Percentiles rank a stretch among this genome's conserved stretches.
Conservation (phyloP, 1,140 invertebrate species). For the Lepidotrigona ventralis region DNA sequence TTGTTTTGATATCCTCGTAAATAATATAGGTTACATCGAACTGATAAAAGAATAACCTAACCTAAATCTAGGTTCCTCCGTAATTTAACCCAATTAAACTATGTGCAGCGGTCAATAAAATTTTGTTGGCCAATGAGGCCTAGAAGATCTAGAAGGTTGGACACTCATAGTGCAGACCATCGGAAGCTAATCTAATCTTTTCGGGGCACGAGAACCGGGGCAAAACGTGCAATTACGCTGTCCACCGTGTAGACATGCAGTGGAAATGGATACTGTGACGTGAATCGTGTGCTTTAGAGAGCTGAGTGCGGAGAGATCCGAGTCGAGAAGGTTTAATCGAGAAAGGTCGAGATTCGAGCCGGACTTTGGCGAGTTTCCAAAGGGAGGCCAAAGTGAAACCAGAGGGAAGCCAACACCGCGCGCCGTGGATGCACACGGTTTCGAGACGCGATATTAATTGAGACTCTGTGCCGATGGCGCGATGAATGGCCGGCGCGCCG, state of each 20-base stretch:
- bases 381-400: background rate
- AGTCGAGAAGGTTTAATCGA: background rate
- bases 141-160: too few species aligned
- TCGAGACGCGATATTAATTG: conserved; percentile 31
- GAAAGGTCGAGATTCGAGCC: background rate
- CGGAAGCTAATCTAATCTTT: conserved; percentile 2
- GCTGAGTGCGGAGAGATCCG: background rate
- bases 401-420: background rate
- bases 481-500: conserved; percentile 21
- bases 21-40: too few species aligned
- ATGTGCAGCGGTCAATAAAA: too few species aligned
- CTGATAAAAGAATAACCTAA: too few species aligned
- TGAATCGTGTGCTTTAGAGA: too few species aligned
- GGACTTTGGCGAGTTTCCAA: background rate
- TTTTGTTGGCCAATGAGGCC: too few species aligned
- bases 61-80: too few species aligned
- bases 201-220: background rate
- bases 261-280: too few species aligned
- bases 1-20: too few species aligned
- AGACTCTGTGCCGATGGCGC: conserved; percentile 1
- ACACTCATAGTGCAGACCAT: too few species aligned
- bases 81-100: too few species aligned
- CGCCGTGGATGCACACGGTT: background rate
- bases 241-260: background rate
- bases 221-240: background rate